Conservation (phyloP, 2,113 vertebrate genomes). For the Eptesicus fuscus region DNA sequence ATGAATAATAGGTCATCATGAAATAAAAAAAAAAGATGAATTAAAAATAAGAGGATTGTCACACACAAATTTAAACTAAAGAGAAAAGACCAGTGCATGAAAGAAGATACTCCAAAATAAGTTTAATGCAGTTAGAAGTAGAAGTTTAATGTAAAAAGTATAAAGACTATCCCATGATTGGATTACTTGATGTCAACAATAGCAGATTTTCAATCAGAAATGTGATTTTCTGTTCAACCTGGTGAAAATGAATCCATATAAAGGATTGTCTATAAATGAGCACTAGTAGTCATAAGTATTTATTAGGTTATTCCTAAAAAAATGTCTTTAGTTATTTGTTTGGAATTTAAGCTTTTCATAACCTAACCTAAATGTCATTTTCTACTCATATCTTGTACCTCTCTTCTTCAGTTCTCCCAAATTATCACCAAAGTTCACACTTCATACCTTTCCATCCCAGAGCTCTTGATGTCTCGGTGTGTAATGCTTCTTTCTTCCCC, state of each 20-base stretch:
- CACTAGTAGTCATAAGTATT: neutral
- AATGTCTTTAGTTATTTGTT: neutral
- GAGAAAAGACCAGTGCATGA: neutral
- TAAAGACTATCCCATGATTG: neutral
- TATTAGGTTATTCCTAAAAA: neutral
- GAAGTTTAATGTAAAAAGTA: neutral
- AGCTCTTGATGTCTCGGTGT: neutral
- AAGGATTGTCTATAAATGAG: neutral
- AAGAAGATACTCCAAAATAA: neutral
- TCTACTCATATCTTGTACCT: fast-evolving
- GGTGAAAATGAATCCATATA: neutral
- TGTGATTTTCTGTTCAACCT: neutral
- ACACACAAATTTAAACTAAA: neutral
- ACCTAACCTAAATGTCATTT: neutral
- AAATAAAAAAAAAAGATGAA: neutral
- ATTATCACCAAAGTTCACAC: neutral
- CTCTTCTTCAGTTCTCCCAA: neutral
- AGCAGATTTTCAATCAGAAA: neutral
- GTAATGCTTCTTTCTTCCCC: neutral
- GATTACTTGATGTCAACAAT: neutral
- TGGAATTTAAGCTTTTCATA: neutral
- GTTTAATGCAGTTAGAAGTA: no score
- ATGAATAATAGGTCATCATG: neutral
- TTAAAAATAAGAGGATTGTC: neutral
- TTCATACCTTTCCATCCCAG: neutral